Conservation (phyloP, 2,113 vertebrate genomes). For the Hipposideros armiger region DNA sequence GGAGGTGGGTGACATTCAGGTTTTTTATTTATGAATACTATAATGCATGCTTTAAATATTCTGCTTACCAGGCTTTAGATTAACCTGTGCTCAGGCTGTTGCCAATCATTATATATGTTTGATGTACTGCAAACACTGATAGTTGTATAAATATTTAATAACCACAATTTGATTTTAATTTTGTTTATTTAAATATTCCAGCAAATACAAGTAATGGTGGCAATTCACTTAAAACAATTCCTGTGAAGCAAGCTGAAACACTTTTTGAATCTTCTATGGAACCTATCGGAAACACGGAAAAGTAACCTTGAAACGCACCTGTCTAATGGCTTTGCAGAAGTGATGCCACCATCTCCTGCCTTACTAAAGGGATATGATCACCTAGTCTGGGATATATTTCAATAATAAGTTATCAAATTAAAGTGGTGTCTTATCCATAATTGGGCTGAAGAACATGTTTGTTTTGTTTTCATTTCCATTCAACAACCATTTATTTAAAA, state of each 20-base stretch:
- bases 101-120: neutral
- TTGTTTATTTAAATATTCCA: constrained; percentile 49
- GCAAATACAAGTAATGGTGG: constrained; percentile 69
- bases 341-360: neutral
- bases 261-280: neutral
- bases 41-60: neutral
- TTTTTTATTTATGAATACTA: constrained; percentile 16
- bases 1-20: constrained; percentile 8
- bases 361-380: neutral
- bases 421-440: constrained; percentile 9
- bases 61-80: neutral
- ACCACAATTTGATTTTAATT: neutral
- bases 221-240: constrained; percentile 81
- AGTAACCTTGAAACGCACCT: neutral
- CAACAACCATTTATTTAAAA: constrained; percentile 4
- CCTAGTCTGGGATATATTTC: neutral
- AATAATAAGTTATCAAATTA: constrained; percentile 41
- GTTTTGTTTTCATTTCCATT: neutral
- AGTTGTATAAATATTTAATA: neutral
- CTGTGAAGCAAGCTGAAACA: constrained; percentile 80
- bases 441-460: neutral
- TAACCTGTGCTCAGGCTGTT: neutral
- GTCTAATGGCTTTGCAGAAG: neutral
- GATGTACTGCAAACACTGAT: neutral
- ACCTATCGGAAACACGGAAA: neutral